Conservation (phyloP, 2,113 vertebrate species). For the Sinocyclocheilus rhinocerous region DNA sequence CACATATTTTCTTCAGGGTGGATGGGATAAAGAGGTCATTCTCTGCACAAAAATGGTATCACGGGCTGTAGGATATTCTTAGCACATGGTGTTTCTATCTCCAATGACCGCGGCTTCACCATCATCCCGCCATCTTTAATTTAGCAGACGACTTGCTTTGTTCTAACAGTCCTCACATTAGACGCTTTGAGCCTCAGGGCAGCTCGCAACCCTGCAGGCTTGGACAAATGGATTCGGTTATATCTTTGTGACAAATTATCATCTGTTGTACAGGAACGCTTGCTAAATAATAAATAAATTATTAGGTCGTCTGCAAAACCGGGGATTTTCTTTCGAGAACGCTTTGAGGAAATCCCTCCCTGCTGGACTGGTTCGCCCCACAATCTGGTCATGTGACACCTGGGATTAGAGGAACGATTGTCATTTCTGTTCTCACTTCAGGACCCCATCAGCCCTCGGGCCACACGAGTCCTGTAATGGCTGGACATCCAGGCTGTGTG, state of each 20-base stretch:
- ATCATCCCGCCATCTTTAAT: conserved; percentile 24
- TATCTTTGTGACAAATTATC: background rate
- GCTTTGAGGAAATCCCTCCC: background rate
- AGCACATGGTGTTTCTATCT: conserved; percentile 14
- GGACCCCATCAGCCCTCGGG: conserved; percentile 8
- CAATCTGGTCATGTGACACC: background rate
- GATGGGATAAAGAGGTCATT: conserved; percentile 26
- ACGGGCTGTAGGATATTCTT: background rate
- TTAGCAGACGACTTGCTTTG: conserved; percentile 16
- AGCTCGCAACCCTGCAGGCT: background rate
- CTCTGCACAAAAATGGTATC: background rate
- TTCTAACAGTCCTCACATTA: background rate
- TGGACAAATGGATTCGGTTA: background rate
- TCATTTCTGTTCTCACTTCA: background rate
- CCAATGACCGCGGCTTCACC: background rate
- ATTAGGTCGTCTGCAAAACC: background rate
- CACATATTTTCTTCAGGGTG: conserved; percentile 24
- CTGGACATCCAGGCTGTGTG: background rate
- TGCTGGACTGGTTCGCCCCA: background rate
- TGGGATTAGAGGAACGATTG: background rate
- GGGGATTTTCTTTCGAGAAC: background rate
- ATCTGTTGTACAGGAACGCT: background rate
- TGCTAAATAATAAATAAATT: conserved; percentile 4
- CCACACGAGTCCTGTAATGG: background rate
- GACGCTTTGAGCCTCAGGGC: background rate